phyloP scores from a whole-genome alignment of 2,888 invertebrate species.

The Conops quadrifasciatus region DNA sequence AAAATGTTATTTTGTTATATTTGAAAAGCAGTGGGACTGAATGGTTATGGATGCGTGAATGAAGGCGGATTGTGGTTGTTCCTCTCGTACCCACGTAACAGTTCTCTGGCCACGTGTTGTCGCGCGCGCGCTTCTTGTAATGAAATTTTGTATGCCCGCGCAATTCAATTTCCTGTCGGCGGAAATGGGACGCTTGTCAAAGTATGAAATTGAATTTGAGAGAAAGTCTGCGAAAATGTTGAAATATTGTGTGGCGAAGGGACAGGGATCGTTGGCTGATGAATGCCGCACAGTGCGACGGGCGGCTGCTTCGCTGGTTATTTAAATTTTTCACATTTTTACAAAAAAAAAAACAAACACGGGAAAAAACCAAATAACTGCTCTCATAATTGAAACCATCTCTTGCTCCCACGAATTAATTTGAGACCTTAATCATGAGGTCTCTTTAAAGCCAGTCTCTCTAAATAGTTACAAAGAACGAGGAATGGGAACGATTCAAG shows the following conservation, averaged over 20 bases:
- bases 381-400: neutral
- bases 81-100: no score
- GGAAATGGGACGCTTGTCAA: constrained; percentile 54
- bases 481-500: no score
- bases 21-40: no score
- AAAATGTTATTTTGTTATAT: no score
- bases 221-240: neutral
- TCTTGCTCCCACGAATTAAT: neutral
- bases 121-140: constrained; percentile 48
- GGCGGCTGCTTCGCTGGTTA: neutral
- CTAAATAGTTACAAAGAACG: no score
- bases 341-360: neutral
- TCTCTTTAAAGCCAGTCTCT: constrained; percentile 31
- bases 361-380: neutral
- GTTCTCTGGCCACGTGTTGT: constrained; percentile 12
- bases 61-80: no score
- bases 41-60: no score
- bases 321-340: neutral
- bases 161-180: constrained; percentile 62
- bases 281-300: neutral
- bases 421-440: constrained; percentile 6
- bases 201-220: constrained; percentile 32
- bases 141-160: constrained; percentile 62
- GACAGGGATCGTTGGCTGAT: neutral
- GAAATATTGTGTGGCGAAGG: neutral